A percentile compares a stretch with the other conserved stretches of the same genome.
Evolutionary conservation across 2,888 invertebrate species (phyloP).

Genomic region (Pachymerium ferrugineum): DNA sequence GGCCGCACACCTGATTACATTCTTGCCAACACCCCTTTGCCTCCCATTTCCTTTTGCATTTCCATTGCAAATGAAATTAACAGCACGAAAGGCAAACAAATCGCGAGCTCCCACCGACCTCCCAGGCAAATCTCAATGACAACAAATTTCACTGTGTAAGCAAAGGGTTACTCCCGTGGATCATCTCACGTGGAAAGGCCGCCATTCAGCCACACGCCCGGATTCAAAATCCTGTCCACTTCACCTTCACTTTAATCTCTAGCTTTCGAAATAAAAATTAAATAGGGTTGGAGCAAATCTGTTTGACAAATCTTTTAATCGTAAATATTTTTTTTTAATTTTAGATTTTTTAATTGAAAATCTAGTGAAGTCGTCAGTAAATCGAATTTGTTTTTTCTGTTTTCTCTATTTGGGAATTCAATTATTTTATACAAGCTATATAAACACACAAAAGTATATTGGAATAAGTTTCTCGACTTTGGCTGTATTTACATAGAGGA

Average conservation of each 20-base stretch:
- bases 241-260: background rate
- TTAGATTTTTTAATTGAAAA: no score
- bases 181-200: background rate
- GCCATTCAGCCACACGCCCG: background rate
- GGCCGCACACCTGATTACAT: conserved; percentile 27
- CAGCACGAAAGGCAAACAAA: conserved; percentile 29
- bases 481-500: no score
- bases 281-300: no score
- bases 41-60: conserved; percentile 27
- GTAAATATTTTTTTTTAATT: no score
- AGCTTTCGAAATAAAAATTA: no score
- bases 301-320: no score
- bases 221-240: background rate
- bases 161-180: conserved; percentile 12
- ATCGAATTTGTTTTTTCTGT: no score
- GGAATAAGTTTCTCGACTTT: no score
- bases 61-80: conserved; percentile 35
- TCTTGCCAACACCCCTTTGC: conserved; percentile 12
- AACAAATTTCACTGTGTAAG: conserved; percentile 8
- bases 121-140: conserved; percentile 8
- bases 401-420: no score
- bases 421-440: no score
- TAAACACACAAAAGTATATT: no score
- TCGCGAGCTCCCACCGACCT: background rate
- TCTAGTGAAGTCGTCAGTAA: no score